Percentiles rank a stretch among this genome's conserved stretches.
phyloP scores from a whole-genome alignment of 2,797 vertebrate species.

The Enteromius fasciolatus region DNA sequence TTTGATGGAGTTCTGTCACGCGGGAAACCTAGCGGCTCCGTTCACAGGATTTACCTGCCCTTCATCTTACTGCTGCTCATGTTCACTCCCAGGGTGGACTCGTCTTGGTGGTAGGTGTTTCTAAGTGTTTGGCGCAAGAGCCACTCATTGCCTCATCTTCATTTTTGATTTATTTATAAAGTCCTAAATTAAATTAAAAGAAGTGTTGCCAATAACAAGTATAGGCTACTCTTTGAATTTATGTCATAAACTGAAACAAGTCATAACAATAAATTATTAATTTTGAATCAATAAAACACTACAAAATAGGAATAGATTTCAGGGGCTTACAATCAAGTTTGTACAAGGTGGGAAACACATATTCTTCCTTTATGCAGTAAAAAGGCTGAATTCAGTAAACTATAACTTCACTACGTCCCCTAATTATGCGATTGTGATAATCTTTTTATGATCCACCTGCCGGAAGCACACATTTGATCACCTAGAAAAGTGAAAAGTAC shows the following conservation, averaged over 20 bases:
- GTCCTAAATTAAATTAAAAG: background rate
- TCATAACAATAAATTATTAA: background rate
- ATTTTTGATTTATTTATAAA: background rate
- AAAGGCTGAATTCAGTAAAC: background rate
- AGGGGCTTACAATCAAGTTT: background rate
- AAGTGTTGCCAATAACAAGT: background rate
- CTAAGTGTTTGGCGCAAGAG: background rate
- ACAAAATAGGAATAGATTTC: background rate
- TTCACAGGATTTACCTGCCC: slow-evolving; percentile 72
- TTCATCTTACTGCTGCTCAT: slow-evolving; percentile 85
- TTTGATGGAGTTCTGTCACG: slow-evolving; percentile 42
- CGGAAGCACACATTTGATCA: background rate
- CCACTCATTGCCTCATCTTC: background rate
- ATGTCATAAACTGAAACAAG: background rate
- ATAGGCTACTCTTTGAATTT: background rate
- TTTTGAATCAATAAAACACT: background rate
- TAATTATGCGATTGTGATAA: background rate
- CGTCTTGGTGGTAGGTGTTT: slow-evolving; percentile 93
- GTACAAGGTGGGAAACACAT: background rate
- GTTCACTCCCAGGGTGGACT: slow-evolving; percentile 88
- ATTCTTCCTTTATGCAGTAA: background rate
- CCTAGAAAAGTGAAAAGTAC: background rate
- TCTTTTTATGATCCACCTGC: background rate
- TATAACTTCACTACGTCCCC: background rate
- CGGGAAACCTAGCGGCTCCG: slow-evolving; percentile 63